phyloP scores from a whole-genome alignment of 2,113 vertebrate species.

The Urocolius indicus region DNA sequence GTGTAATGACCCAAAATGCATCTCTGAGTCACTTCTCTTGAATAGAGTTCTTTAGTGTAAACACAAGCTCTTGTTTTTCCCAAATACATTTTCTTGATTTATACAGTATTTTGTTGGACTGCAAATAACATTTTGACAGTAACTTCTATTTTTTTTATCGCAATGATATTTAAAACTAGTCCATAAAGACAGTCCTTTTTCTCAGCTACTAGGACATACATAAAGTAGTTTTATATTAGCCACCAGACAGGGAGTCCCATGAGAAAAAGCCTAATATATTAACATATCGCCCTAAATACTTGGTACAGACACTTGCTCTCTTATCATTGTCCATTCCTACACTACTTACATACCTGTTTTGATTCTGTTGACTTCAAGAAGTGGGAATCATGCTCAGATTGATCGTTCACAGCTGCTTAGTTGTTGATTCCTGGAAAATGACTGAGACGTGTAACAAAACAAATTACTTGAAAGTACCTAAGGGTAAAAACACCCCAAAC shows the following conservation, averaged over 20 bases:
- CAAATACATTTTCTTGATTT: background rate
- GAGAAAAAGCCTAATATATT: background rate
- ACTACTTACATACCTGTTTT: background rate
- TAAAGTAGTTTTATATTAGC: background rate
- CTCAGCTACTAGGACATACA: background rate
- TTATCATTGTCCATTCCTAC: background rate
- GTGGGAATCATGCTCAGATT: background rate
- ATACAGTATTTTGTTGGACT: background rate
- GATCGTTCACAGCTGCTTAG: background rate
- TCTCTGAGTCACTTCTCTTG: background rate
- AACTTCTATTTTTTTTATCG: background rate
- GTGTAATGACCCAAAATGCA: accelerated
- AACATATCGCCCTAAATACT: background rate
- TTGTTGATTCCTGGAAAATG: background rate
- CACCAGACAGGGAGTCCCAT: background rate
- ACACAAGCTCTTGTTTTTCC: background rate
- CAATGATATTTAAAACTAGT: background rate
- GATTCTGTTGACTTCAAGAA: background rate
- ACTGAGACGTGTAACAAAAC: background rate
- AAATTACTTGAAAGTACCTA: background rate
- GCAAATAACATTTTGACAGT: background rate
- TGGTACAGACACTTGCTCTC: background rate
- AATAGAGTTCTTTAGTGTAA: background rate
- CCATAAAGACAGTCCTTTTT: background rate
- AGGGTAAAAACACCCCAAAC: background rate